Percentiles rank a stretch among this genome's conserved stretches.
Evolutionary conservation across 1,140 invertebrate species (phyloP).

Genomic region (Heliconius hermathena): DNA sequence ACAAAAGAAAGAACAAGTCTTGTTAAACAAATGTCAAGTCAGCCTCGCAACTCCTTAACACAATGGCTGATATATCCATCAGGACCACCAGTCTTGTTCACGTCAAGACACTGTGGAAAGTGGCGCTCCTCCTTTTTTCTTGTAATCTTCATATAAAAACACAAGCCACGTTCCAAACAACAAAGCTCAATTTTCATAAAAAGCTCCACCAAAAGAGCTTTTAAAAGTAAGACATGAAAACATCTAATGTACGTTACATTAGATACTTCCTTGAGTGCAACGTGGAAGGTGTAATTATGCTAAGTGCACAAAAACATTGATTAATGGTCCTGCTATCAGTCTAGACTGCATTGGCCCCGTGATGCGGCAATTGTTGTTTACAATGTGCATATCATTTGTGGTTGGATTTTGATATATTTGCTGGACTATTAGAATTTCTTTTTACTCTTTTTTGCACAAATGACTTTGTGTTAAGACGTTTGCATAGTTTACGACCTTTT

Average conservation of each 20-base stretch:
- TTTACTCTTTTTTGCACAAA: too few relatives aligned
- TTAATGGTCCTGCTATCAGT: conserved; percentile 52
- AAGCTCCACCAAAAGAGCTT: background rate
- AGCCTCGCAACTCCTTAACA: too few relatives aligned
- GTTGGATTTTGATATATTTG: background rate
- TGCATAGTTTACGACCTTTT: too few relatives aligned
- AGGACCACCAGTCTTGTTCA: too few relatives aligned
- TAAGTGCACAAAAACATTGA: conserved; percentile 57
- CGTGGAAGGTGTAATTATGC: conserved; percentile 47
- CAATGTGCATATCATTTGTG: conserved; percentile 3
- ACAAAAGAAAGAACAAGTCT: too few relatives aligned
- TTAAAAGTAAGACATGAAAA: conserved; percentile 10
- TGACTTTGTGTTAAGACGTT: too few relatives aligned
- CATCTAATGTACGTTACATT: conserved; percentile 20
- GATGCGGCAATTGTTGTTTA: conserved; percentile 5
- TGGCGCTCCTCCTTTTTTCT: too few relatives aligned
- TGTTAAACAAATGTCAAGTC: too few relatives aligned
- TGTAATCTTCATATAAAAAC: background rate
- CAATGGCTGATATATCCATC: too few relatives aligned
- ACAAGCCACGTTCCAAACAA: background rate
- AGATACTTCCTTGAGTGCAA: conserved; percentile 18
- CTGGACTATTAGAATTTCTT: background rate
- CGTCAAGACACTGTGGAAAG: too few relatives aligned
- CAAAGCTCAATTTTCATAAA: conserved; percentile 9
- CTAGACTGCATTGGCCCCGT: conserved; percentile 40